Evolutionary conservation across 1,140 invertebrate genomes (phyloP), one percentile per base, ranked within the genome.

Genomic region (Drosophila baimaii): DNA sequence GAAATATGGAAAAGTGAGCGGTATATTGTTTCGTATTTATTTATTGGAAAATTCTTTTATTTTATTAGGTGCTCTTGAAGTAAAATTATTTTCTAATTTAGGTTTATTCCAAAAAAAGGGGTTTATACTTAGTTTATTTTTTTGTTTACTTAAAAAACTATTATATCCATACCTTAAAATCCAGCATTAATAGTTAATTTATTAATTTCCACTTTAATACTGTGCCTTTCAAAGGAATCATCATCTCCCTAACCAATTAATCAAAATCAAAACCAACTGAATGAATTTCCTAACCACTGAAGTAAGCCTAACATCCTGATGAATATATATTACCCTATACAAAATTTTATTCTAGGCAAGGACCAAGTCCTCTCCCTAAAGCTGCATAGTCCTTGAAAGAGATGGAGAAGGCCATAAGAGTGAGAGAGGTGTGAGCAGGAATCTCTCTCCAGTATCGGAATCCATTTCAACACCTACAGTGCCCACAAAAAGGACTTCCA

Each of bases 401-500:
- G 58, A 51, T 51, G 27, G 65, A 66, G 19, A 41, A 56, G 54
- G 33, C 44, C 21, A 15, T 44, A 62, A 29, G 9, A 9, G 23
- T 12, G 33, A 39, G 13, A 39, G 13, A 31, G 59, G n/a, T 35
- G 15, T 19, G 12, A n/a, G 15, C 9, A 8, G 35, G 21, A 65
- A 47, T 27, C 46, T 46, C 57, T 66, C 61, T 41, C 29, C 47
- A 61, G 41, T 44, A 39, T 41, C 52, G 44, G 37, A 70, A 70
- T 63, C 55, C 58, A 39, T 57, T 66, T 79, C 62, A 56, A 81
- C 78, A 80, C 78, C 71, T 81, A 46, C 65, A 59, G 51, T 59
- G 46, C 73, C 63, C 74, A 57, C 80, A 70, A 74, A 61, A 61
- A 49, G 70, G 62, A 65, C 69, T 86, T 88, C 83, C 82, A 88